A percentile compares a stretch with the other conserved stretches of the same genome.
These are phyloP conservation scores for Hirudinaria manillensis DNA, from an alignment of 2,888 invertebrate species.

Conservation along the genomic window DNA sequence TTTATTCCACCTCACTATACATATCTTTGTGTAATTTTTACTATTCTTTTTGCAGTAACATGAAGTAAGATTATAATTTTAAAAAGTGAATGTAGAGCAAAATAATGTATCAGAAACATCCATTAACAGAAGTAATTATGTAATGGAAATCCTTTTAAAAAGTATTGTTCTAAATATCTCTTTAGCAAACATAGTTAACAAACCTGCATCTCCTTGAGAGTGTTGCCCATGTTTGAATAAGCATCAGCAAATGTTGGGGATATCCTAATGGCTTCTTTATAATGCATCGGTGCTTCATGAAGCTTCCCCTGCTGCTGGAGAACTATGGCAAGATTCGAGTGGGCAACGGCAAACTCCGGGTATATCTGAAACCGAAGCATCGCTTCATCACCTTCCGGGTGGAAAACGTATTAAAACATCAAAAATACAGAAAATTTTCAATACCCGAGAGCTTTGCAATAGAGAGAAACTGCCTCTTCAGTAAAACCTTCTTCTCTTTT, in stretches of 20 bases:
- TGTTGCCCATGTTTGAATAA: slow-evolving; percentile 98
- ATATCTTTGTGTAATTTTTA: too few species aligned
- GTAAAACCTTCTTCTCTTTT: slow-evolving; percentile 92
- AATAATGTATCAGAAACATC: too few species aligned
- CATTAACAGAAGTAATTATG: neutral
- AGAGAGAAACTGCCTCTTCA: slow-evolving; percentile 88
- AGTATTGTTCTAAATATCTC: too few species aligned
- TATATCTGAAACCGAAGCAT: slow-evolving; percentile 64
- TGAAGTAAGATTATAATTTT: too few species aligned
- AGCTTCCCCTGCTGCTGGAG: slow-evolving; percentile 96
- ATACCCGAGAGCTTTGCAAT: slow-evolving; percentile 66
- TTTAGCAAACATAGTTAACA: neutral
- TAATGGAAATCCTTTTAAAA: neutral
- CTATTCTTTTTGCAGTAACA: too few species aligned
- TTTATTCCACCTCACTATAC: neutral
- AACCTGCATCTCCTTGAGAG: slow-evolving; percentile 85
- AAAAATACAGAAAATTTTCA: too few species aligned
- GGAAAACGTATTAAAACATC: too few species aligned
- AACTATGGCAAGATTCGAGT: slow-evolving; percentile 94
- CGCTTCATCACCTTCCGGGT: neutral
- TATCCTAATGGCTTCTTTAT: slow-evolving; percentile 92
- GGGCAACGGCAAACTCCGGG: slow-evolving; percentile 97
- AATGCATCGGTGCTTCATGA: slow-evolving; percentile 89
- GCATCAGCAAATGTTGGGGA: slow-evolving; percentile 98
- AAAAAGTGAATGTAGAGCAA: neutral